Evolutionary conservation across 1,140 invertebrate species (phyloP), one percentile per base, ranked within the genome.

Genomic region (Parapsyche elsis): DNA sequence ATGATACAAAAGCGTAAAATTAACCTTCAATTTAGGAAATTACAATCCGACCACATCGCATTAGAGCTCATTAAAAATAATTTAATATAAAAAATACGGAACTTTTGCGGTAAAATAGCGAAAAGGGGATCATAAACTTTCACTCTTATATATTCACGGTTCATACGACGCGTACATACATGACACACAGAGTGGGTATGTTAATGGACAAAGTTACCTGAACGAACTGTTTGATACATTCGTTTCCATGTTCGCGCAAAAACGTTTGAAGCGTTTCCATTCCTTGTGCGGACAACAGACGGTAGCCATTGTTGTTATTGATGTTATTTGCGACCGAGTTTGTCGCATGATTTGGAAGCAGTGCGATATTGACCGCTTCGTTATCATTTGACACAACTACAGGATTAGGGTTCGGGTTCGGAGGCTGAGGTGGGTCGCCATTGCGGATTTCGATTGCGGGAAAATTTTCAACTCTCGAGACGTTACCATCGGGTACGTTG

Each of bases 191-290:
- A n/a, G 49, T 53, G 10, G 49, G 10, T 16, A 1, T 16, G 49
- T 53, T 53, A 53, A 53, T 16, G 49, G 49, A 10, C 4, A 53
- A 53, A 53, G 49, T 76, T 87, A 92, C 91, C 91, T 92, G 91
- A 84, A 92, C 90, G 81, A 92, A 91, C 83, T 91, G 91, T 64
- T 90, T 87, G 44, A 92, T 90, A 82, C 91, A 92, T 77, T 91
- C 90, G 26, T 91, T 90, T 0, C 91, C 91, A 83, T 92, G 92
- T 74, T 91, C 90, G 82, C 90, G 84, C 9, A 92, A 85, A 85
- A 92, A 91, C 10, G 86, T 86, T 84, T 92, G 90, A 44, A 92
- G 85, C 4, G 90, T 91, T 79, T 90, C 88, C 85, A 91, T 88
- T 0, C 90, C 90, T 24, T 89, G 89, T 0, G 90, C 88, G 1